Conservation (phyloP, 2,888 invertebrate genomes). For the Ichneumon xanthorius region DNA sequence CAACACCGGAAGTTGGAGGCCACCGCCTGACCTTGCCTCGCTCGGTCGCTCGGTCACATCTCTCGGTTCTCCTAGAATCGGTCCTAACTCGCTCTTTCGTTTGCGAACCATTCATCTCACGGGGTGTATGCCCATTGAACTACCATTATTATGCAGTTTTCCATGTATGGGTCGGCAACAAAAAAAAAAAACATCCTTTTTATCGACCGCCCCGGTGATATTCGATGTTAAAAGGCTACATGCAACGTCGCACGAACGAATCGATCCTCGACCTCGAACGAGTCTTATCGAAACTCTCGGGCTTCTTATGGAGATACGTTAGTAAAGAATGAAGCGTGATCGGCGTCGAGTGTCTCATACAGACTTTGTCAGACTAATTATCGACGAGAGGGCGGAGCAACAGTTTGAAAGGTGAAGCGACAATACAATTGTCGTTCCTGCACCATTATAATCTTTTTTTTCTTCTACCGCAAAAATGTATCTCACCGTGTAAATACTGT, state of each 20-base stretch:
- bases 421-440: not conserved
- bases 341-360: not conserved
- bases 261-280: slow-evolving; percentile 47
- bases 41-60: slow-evolving; percentile 75
- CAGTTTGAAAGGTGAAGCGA: not conserved
- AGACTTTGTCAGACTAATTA: not conserved
- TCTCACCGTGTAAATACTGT: too few relatives aligned
- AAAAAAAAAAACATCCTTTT: not conserved
- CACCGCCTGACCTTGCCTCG: slow-evolving; percentile 84
- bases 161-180: not conserved
- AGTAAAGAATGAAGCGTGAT: not conserved
- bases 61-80: slow-evolving; percentile 56
- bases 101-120: slow-evolving; percentile 31
- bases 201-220: not conserved
- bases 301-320: slow-evolving; percentile 48
- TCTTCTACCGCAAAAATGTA: not conserved
- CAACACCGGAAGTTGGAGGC: slow-evolving; percentile 84
- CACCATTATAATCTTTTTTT: not conserved
- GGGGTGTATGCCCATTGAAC: slow-evolving; percentile 4
- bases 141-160: too few relatives aligned
- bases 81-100: slow-evolving; percentile 58
- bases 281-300: slow-evolving; percentile 54
- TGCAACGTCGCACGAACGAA: slow-evolving; percentile 11
- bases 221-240: not conserved
- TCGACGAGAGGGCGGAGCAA: not conserved